Evolutionary conservation across 2,888 invertebrate genomes (phyloP).

Genomic region (Rutpela maculata): DNA sequence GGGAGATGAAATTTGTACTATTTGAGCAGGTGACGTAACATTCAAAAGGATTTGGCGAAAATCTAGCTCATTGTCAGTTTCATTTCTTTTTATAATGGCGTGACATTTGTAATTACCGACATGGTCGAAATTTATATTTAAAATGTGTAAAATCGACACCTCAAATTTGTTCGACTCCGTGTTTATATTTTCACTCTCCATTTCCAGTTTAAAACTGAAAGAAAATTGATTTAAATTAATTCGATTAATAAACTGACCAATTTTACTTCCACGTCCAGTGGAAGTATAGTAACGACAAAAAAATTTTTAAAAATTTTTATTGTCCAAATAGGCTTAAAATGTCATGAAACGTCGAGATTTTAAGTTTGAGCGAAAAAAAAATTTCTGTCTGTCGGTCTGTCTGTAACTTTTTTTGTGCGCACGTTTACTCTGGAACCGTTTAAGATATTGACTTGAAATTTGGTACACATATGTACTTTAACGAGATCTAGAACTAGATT

Average conservation of each 20-base stretch:
- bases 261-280: no score
- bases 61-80: conserved; percentile 67
- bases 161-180: conserved; percentile 71
- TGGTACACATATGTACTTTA: no score
- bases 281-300: no score
- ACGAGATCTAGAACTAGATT: no score
- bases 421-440: no score
- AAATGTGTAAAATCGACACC: conserved; percentile 75
- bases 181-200: conserved; percentile 72
- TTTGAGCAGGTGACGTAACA: conserved; percentile 74
- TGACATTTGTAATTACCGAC: conserved; percentile 79
- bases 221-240: conserved; percentile 17
- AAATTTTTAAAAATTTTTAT: no score
- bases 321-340: no score
- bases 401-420: no score
- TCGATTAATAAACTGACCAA: background rate
- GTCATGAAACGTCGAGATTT: no score
- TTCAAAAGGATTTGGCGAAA: conserved; percentile 69
- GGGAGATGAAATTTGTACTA: conserved; percentile 73
- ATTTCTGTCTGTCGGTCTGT: no score
- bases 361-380: no score
- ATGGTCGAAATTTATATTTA: conserved; percentile 76
- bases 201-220: conserved; percentile 70
- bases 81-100: conserved; percentile 71
- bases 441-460: no score